Base-by-base conservation (phyloP, 2,888 invertebrate genomes). In the Euproctis similis region DNA sequence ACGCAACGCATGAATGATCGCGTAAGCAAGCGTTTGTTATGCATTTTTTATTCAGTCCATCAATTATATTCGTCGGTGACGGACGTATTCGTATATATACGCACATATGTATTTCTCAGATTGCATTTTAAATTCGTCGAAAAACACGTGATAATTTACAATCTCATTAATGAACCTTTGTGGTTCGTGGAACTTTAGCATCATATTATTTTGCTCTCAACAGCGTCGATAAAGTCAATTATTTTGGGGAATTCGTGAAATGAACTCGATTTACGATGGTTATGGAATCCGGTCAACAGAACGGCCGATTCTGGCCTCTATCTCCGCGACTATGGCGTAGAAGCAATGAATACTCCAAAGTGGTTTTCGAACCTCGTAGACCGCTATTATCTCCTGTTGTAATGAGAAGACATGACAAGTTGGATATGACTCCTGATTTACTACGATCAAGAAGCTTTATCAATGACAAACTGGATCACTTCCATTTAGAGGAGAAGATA, bases 291-390 rank as follows among this genome's bases (percentile, higher is more conserved):
- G 59, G 72, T 25, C 72, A 76, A 38, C 69, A 66, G 43, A 65
- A 60, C 35, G 75, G 76, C 53, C 69, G 77, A 12, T 78, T 84
- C 39, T 84, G 84, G 84, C 82, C 84, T 13, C 56, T 84, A 9
- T 84, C 82, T 18, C 84, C 84, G 11, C 70, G 78, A 6, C 53
- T 84, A 9, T 84, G 82, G 82, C 70, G 84, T 18, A 64, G 80
- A 30, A 84, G 84, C 56, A 80, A 68, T 46, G 84, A 84, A 30
- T 84, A 78, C 45, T 74, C 81, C 19, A 84, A 81, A 54, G 72
- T 81, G 12, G 81, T 80, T n/a, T 84, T 81, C 56, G 81, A 80
- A 28, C 80, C 80, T 1, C 50, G 82, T 46, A 67, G 69, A 55
- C 81, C 80, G 2, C 76, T 78, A 1, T 53, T 63, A 2, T 78